Percentiles rank a stretch among this genome's conserved stretches.
Conservation (phyloP, 2,888 invertebrate genomes). For the Tipula lateralis region DNA sequence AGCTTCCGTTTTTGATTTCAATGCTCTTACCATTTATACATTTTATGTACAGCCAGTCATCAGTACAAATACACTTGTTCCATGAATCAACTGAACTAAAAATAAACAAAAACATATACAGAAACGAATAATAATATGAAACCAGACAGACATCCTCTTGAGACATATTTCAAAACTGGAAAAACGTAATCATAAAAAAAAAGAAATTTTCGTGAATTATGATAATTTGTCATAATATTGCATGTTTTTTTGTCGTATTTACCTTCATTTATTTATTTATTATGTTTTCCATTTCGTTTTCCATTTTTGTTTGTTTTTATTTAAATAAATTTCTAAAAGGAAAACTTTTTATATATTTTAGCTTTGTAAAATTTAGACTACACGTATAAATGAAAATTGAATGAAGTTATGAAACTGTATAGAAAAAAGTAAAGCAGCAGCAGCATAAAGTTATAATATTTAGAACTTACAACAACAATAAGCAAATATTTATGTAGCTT, state of each 20-base stretch:
- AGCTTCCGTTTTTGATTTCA: neutral
- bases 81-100: neutral
- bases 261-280: neutral
- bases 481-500: neutral
- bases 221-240: conserved; percentile 24
- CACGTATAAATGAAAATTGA: neutral
- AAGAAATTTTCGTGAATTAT: conserved; percentile 11
- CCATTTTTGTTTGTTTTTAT: neutral
- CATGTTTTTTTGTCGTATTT: conserved; percentile 15
- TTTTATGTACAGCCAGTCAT: neutral
- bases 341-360: neutral
- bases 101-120: neutral
- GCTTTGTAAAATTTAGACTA: neutral
- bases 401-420: neutral
- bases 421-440: neutral
- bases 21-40: neutral
- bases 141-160: conserved; percentile 24
- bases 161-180: conserved; percentile 15
- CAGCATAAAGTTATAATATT: neutral
- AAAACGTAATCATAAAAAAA: neutral
- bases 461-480: neutral
- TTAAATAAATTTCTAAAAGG: neutral
- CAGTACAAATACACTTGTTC: neutral
- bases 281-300: conserved; percentile 19
- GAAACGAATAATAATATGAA: neutral